Percentiles rank a stretch among this genome's conserved stretches.
These are phyloP conservation scores for Crematogaster levior DNA, from an alignment of 2,888 invertebrate species.

Conservation along the genomic window DNA sequence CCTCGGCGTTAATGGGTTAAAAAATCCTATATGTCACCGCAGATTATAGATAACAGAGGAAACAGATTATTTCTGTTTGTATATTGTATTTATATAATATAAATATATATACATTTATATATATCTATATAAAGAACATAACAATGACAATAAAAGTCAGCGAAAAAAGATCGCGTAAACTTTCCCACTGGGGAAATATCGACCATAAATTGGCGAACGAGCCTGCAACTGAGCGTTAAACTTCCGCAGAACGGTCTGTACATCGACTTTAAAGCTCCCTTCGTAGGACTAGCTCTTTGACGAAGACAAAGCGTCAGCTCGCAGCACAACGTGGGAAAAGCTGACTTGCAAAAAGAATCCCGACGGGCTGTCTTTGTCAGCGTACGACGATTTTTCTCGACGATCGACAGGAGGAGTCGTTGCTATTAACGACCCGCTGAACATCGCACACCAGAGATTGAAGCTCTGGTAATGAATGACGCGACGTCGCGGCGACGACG, in stretches of 20 bases:
- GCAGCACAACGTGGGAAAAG: constrained; percentile 34
- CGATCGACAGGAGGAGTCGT: constrained; percentile 38
- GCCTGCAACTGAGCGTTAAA: constrained; percentile 19
- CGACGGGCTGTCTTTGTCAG: constrained; percentile 36
- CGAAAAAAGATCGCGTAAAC: background rate
- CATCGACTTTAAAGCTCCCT: constrained; percentile 31
- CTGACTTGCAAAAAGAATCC: constrained; percentile 46
- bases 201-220: constrained; percentile 9
- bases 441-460: constrained; percentile 39
- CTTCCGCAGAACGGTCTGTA: constrained; percentile 29
- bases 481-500: constrained; percentile 9
- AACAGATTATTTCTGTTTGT: background rate
- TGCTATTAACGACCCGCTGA: constrained; percentile 41
- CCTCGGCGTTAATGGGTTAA: too few species aligned
- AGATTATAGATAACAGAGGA: background rate
- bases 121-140: background rate
- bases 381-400: constrained; percentile 44
- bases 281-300: constrained; percentile 30
- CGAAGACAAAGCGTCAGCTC: constrained; percentile 38
- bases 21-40: background rate
- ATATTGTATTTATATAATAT: background rate
- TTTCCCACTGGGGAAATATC: constrained; percentile 2
- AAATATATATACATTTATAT: background rate
- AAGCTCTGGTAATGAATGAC: constrained; percentile 42
- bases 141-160: background rate